Base-by-base conservation (phyloP, 2,797 vertebrate species). In the Trachops cirrhosus region DNA sequence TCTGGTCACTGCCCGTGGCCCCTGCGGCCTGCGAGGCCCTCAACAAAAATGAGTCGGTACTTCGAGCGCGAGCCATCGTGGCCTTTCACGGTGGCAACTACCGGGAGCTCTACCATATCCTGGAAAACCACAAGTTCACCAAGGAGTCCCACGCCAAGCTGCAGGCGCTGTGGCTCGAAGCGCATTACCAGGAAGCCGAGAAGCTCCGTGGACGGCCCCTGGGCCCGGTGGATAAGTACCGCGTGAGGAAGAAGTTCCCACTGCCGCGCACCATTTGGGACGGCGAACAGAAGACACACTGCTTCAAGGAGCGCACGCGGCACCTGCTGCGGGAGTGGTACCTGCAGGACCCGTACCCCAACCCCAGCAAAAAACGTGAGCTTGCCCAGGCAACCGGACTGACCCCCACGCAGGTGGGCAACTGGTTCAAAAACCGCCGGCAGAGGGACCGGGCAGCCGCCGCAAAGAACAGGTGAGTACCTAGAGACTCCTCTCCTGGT, bases 351-450 rank as follows among this genome's bases (percentile, higher is more conserved):
- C 99, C 99, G 41, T 99, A 99, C 96, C 99, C 99, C 86, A 99
- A 99, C 70, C 99, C 99, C 95, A 99, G 99, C 98, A 99, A 99
- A 99, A 99, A 99, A 98, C 98, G 99, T 91, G 99, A 99, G 99
- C 99, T 99, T 95, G 99, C 99, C 97, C 99, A 99, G 98, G 99
- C 99, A 73, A 99, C 99, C 44, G 99, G 99, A 99, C 99, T 99
- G 97, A 99, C 99, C 97, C 99, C 99, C 98, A 99, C 99, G 96
- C 99, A 99, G 98, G 99, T 99, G 98, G 99, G 99, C 97, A 99
- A 99, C 99, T 99, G 99, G 99, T 99, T 99, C 99, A 99, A 99
- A 99, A 99, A 99, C 93, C 99, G 99, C 95, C 98, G 99, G 98
- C 99, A 99, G 99, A 99, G 99, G 98, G 99, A 99, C 98, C 99